Conservation (phyloP, 2,113 vertebrate genomes). For the Sula dactylatra region DNA sequence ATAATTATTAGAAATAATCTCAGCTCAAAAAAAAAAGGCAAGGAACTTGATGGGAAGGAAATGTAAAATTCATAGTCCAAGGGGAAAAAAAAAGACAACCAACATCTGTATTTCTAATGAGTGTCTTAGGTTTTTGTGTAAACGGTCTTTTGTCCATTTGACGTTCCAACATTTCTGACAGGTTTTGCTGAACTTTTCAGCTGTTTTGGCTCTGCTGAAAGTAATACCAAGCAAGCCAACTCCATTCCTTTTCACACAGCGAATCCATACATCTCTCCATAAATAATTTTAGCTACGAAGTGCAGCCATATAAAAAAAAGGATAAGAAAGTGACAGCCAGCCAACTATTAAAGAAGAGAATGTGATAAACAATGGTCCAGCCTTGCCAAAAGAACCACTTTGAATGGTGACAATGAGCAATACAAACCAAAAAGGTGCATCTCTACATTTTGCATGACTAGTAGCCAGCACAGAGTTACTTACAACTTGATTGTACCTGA, state of each 20-base stretch:
- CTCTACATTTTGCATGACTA: not conserved
- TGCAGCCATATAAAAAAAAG: not conserved
- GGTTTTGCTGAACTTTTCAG: not conserved
- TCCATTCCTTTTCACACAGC: not conserved
- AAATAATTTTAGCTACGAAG: not conserved
- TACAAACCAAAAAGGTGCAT: not conserved
- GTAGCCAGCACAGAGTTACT: not conserved
- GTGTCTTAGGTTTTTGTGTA: not conserved
- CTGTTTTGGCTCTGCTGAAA: not conserved
- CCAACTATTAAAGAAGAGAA: not conserved
- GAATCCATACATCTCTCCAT: not conserved
- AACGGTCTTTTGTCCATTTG: accelerated
- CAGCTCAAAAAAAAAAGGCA: not conserved
- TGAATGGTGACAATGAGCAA: not conserved
- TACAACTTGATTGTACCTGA: not conserved
- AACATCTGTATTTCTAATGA: not conserved
- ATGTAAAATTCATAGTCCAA: not conserved
- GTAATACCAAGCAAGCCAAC: not conserved
- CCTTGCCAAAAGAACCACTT: not conserved
- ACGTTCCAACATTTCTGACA: not conserved
- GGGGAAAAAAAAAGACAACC: not conserved
- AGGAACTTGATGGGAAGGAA: not conserved
- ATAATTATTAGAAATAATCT: not conserved
- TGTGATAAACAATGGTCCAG: not conserved
- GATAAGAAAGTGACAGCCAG: not conserved